Base-by-base conservation (phyloP, 37 sponge, comb jelly and placozoan species). In the Agelas oroides region DNA sequence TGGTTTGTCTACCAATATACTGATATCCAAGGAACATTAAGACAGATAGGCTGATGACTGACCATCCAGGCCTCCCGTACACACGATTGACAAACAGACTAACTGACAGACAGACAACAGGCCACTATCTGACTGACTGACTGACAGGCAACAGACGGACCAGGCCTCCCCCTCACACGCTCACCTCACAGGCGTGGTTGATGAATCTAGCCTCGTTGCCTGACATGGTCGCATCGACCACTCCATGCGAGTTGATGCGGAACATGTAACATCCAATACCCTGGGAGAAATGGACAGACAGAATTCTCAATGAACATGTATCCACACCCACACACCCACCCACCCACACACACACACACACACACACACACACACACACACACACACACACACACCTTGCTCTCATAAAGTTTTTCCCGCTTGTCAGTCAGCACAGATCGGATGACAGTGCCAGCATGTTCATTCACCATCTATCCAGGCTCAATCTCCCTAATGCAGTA, bases 181-280 rank as follows among this genome's bases (percentile, higher is more conserved):
- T 32, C 40, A 91, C 91, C 82, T 95, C 96, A 84, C 97, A 99
- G 46, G 90, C 80, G 71, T 99, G 99, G 76, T 99, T 99, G 70
- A 99, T 99, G 71, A 99, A 99, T 28, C 99, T 63, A 12, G 98
- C 98, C 69, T 90, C 94, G 59, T 95, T 96, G 1, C 99, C 99
- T 20, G 94, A 93, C 97, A 99, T 94, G 14, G 99, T 99, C 40
- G 97, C 99, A 69, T 99, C 99, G 32, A 99, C 96, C 5, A 99
- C 99, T 0, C 95, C 94, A 70, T 97, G 71, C 0, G 63, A 46
- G 53, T 99, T 96, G 30, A 99, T 99, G 8, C 96, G 77, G 64
- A 99, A 99, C 99, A 99, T 99, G 86, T 99, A 99, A 33, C 97
- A 95, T 0, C 99, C 99, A 58, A 99, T 91, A 3, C 97, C 97